These are phyloP conservation scores for Procavia capensis DNA, from an alignment of 2,113 vertebrate genomes.

Conservation along the genomic window DNA sequence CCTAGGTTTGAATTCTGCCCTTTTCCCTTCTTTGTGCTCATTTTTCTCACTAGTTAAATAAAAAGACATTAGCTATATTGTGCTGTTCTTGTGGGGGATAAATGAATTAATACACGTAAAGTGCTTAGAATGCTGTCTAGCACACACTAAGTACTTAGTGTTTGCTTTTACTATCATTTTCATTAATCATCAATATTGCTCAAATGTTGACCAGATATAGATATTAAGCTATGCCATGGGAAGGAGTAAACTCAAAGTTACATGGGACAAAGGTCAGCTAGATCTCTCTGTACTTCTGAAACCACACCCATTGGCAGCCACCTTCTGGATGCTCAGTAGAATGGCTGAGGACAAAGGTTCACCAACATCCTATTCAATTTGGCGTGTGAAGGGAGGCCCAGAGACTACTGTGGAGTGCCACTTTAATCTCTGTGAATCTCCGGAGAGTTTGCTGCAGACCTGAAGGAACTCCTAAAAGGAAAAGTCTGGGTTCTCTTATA, in stretches of 20 bases:
- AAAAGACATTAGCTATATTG: neutral
- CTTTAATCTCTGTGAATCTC: neutral
- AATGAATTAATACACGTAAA: neutral
- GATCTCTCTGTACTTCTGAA: neutral
- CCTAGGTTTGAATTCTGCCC: neutral
- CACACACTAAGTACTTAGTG: neutral
- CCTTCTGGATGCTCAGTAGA: rapidly evolving
- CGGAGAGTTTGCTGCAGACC: neutral
- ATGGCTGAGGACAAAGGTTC: neutral
- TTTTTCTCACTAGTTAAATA: neutral
- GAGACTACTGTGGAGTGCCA: neutral
- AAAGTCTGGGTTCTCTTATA: neutral
- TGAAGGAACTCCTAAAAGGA: neutral
- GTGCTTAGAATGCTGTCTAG: neutral
- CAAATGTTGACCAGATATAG: neutral
- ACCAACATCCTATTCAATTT: neutral
- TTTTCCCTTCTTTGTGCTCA: neutral
- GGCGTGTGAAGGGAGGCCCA: neutral
- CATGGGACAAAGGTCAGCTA: rapidly evolving
- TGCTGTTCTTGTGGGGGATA: neutral
- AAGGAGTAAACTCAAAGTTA: neutral
- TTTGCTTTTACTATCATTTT: neutral
- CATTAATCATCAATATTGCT: neutral
- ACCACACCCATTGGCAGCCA: neutral
- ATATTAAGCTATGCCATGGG: neutral